Conservation (phyloP, 2,797 vertebrate genomes). For the Psittacula derbiana region DNA sequence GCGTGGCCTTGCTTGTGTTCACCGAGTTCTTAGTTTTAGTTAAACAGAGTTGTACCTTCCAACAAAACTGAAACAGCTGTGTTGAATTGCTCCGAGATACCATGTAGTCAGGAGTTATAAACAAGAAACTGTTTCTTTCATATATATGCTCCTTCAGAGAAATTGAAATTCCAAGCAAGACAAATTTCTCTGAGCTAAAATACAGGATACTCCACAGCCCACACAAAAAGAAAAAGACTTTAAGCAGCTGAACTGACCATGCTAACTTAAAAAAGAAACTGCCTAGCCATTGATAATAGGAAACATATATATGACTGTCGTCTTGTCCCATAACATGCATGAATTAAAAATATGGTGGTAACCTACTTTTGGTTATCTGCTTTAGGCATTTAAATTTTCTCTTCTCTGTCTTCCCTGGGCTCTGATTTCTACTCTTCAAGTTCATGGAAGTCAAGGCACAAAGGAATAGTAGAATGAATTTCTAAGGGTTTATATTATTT, state of each 20-base stretch:
- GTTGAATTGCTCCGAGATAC: background rate
- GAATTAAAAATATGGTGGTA: conserved; percentile 43
- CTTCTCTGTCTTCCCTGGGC: conserved; percentile 12
- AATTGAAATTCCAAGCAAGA: background rate
- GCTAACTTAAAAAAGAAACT: background rate
- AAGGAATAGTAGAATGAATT: conserved; percentile 9
- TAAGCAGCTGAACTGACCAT: background rate
- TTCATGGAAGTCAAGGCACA: conserved; percentile 46
- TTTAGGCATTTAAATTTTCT: conserved; percentile 32
- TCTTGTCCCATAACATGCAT: background rate
- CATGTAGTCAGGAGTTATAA: background rate
- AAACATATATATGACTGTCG: background rate
- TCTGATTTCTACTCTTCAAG: conserved; percentile 18
- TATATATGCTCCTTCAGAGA: background rate
- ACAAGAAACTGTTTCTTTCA: background rate
- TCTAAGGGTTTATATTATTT: background rate
- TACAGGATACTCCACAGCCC: background rate
- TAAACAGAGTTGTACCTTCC: background rate
- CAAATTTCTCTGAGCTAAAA: background rate
- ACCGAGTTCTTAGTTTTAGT: background rate
- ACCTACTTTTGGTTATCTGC: conserved; percentile 55
- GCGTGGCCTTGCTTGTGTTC: background rate
- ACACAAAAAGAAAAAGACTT: background rate
- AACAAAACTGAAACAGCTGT: background rate
- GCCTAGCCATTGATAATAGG: background rate